Conservation (phyloP, 2,888 invertebrate genomes). For the Drosophila vallismaia region DNA sequence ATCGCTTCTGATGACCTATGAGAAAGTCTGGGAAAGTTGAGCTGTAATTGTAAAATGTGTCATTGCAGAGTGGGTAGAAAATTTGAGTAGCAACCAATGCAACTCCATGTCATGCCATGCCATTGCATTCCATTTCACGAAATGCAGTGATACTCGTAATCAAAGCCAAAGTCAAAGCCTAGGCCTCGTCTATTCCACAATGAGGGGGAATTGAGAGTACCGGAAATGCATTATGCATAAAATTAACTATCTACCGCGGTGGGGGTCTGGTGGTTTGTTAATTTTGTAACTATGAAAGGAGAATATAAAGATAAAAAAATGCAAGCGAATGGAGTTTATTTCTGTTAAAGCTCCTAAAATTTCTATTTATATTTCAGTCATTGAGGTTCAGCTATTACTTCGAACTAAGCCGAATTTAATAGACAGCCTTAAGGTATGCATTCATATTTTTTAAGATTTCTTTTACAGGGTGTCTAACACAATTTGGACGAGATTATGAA, state of each 20-base stretch:
- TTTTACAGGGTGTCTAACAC: conserved; percentile 29
- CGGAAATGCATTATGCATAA: conserved; percentile 39
- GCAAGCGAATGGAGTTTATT: background rate
- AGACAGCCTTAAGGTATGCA: conserved; percentile 31
- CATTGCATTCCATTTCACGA: background rate
- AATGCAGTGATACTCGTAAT: conserved; percentile 35
- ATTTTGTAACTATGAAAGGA: conserved; percentile 25
- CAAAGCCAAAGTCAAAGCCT: conserved; percentile 75
- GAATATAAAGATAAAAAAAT: background rate
- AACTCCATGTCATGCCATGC: conserved; percentile 8
- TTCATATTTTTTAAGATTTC: background rate
- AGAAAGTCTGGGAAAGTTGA: conserved; percentile 54
- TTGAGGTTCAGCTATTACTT: conserved; percentile 26
- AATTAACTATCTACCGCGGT: conserved; percentile 8
- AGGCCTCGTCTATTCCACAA: conserved; percentile 60
- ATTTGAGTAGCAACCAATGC: conserved; percentile 17
- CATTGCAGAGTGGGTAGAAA: conserved; percentile 31
- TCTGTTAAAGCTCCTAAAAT: background rate
- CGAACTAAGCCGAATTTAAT: conserved; percentile 44
- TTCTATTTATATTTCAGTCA: background rate
- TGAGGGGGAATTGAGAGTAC: conserved; percentile 26
- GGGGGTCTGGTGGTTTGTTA: conserved; percentile 28
- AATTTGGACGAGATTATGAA: too few relatives aligned
- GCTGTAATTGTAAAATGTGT: conserved; percentile 34
- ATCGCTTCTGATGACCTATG: conserved; percentile 52